phyloP scores from a whole-genome alignment of 2,888 invertebrate species.

The Cheilosia variabilis region DNA sequence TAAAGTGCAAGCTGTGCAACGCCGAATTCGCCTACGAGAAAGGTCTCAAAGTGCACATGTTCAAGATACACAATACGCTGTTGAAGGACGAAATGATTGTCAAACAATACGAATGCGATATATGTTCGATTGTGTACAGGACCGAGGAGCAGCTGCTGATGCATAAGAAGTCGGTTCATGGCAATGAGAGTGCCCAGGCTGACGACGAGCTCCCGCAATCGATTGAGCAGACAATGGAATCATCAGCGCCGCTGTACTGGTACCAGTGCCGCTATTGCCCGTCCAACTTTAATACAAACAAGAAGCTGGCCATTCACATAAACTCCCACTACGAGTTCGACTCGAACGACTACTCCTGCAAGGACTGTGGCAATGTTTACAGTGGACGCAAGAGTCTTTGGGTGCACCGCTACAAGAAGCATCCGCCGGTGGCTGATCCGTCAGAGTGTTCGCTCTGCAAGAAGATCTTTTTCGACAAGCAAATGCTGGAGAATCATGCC shows the following conservation, averaged over 20 bases:
- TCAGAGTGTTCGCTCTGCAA: constrained; percentile 82
- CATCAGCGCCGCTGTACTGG: constrained; percentile 80
- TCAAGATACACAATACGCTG: constrained; percentile 82
- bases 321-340: constrained; percentile 83
- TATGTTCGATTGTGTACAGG: constrained; percentile 83
- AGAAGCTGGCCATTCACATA: constrained; percentile 83
- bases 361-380: constrained; percentile 84
- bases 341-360: constrained; percentile 83
- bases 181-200: constrained; percentile 75
- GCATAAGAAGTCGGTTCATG: constrained; percentile 82
- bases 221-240: constrained; percentile 56
- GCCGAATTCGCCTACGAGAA: constrained; percentile 84
- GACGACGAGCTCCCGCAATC: constrained; percentile 63
- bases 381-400: constrained; percentile 83
- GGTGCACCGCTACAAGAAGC: constrained; percentile 84
- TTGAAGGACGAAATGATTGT: constrained; percentile 82
- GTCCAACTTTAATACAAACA: constrained; percentile 83
- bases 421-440: constrained; percentile 83
- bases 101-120: constrained; percentile 83
- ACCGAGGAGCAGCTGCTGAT: constrained; percentile 81
- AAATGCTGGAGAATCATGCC: constrained; percentile 82
- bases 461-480: constrained; percentile 83
- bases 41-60: constrained; percentile 83
- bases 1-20: constrained; percentile 83
- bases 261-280: constrained; percentile 84